Evolutionary conservation across 1,140 invertebrate species (phyloP).

Genomic region (Gonioctena quinquepunctata): DNA sequence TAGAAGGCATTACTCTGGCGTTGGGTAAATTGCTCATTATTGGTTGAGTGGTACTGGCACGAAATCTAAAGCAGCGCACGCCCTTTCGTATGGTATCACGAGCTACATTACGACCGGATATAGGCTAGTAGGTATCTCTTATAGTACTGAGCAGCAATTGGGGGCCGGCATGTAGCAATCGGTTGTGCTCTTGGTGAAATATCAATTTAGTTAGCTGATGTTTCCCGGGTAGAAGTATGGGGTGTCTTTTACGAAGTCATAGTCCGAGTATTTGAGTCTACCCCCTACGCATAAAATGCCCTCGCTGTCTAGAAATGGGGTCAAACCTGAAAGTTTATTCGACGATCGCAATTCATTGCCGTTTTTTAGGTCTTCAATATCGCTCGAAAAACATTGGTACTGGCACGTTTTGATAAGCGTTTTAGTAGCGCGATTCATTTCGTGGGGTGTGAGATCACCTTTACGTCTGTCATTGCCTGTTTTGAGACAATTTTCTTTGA

Average conservation of each 20-base stretch:
- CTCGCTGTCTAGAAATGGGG: constrained; percentile 52
- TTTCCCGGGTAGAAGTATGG: constrained; percentile 44
- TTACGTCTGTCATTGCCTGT: not conserved
- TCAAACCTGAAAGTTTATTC: constrained; percentile 35
- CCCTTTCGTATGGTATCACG: not conserved
- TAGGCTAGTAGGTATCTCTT: not conserved
- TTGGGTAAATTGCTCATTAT: constrained; percentile 51
- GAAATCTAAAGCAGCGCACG: not conserved
- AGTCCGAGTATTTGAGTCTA: constrained; percentile 44
- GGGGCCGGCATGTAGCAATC: constrained; percentile 39
- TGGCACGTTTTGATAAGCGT: constrained; percentile 1
- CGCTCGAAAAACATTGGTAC: not conserved
- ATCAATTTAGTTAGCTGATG: constrained; percentile 38
- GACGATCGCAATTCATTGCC: not conserved
- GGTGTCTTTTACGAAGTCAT: constrained; percentile 39
- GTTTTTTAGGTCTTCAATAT: constrained; percentile 1
- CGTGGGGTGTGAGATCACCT: not conserved
- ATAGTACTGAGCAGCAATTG: constrained; percentile 33
- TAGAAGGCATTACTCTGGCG: constrained; percentile 33
- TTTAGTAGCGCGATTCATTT: not conserved
- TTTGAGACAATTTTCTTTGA: not conserved
- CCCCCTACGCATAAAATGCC: constrained; percentile 55
- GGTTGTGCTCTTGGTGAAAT: constrained; percentile 36
- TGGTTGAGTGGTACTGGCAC: not conserved
- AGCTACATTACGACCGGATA: not conserved